These are phyloP conservation scores for Heteromurus nitidus DNA, from an alignment of 2,888 invertebrate species.

Conservation along the genomic window DNA sequence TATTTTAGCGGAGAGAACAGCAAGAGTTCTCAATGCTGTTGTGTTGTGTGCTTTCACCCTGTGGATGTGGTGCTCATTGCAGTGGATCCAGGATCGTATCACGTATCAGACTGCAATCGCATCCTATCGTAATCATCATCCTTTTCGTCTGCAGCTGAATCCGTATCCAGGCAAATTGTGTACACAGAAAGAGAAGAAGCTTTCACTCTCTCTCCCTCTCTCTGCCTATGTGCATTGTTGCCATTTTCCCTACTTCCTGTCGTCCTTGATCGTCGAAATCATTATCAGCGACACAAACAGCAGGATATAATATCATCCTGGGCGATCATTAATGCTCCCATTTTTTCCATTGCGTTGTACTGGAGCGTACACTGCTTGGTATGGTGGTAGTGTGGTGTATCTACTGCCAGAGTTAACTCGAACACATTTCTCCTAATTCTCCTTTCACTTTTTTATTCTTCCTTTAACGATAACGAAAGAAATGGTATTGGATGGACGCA, in stretches of 20 bases:
- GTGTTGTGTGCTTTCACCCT: constrained; percentile 15
- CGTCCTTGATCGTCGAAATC: constrained; percentile 45
- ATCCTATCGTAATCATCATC: not conserved
- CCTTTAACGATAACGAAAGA: too few relatives aligned
- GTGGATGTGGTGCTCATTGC: constrained; percentile 2
- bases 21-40: constrained; percentile 7
- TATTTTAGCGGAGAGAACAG: not conserved
- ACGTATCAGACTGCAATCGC: constrained; percentile 9
- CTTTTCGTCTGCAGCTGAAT: not conserved
- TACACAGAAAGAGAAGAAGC: too few relatives aligned
- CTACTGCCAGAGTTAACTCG: too few relatives aligned
- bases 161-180: too few relatives aligned
- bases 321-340: not conserved
- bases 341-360: too few relatives aligned
- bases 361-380: too few relatives aligned
- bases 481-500: too few relatives aligned
- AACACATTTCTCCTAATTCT: too few relatives aligned
- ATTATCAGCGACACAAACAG: constrained; percentile 28
- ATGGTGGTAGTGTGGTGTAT: too few relatives aligned
- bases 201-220: not conserved
- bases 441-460: too few relatives aligned
- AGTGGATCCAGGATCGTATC: not conserved
- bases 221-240: not conserved
- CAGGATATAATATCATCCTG: constrained; percentile 15
- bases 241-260: constrained; percentile 43